phyloP scores from a whole-genome alignment of 2,113 vertebrate genomes.

The Pseudonaja textilis region DNA sequence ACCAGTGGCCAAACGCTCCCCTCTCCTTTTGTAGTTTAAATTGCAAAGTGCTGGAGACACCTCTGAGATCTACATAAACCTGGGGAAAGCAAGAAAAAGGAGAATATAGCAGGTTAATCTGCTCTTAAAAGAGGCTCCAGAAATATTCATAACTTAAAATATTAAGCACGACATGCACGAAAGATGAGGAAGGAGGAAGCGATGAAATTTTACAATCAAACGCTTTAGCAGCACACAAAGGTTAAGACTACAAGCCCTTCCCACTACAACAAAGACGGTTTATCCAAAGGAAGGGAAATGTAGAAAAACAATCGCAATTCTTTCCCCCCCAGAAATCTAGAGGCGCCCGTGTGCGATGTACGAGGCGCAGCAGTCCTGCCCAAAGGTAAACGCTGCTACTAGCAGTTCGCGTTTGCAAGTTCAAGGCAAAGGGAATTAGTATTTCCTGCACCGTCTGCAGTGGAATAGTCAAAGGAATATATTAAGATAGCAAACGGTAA shows the following conservation, averaged over 20 bases:
- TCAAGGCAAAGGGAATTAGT: not conserved
- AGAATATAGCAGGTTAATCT: not conserved
- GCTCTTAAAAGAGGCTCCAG: not conserved
- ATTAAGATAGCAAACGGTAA: not conserved
- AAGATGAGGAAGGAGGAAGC: not conserved
- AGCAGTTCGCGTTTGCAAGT: slow-evolving; percentile 14
- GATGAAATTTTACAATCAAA: not conserved
- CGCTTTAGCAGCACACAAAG: not conserved
- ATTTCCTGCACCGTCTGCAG: not conserved
- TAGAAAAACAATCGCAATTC: no score
- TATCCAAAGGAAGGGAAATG: not conserved
- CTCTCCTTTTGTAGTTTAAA: slow-evolving; percentile 33
- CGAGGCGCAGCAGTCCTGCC: not conserved
- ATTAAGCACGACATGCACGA: not conserved
- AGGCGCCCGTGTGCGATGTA: not conserved
- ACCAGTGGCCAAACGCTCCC: slow-evolving; percentile 35
- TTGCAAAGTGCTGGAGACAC: slow-evolving; percentile 16
- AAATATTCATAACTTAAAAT: not conserved
- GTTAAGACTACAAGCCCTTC: not conserved
- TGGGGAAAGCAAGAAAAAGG: not conserved
- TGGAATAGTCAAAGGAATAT: not conserved
- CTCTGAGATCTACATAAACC: not conserved
- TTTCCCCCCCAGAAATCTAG: not conserved
- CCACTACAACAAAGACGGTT: not conserved
- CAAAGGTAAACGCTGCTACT: not conserved